phyloP scores from a whole-genome alignment of 2,113 vertebrate species.

The Azemiops feae region DNA sequence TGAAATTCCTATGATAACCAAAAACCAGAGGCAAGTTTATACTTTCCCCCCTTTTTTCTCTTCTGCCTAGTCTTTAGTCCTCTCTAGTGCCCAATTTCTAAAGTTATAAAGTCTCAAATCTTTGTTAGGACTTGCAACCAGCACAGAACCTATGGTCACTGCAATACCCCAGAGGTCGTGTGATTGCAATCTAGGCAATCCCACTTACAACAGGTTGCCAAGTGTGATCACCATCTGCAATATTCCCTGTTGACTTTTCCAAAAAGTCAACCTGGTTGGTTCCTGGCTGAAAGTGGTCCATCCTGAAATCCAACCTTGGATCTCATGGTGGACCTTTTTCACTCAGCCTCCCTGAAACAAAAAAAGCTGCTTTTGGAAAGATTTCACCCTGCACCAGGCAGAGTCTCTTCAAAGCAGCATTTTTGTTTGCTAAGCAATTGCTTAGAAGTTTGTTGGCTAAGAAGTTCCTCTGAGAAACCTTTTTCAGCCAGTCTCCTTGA shows the following conservation, averaged over 20 bases:
- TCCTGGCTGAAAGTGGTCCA: background rate
- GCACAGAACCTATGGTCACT: background rate
- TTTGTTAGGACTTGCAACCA: background rate
- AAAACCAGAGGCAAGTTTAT: background rate
- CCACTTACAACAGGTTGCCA: too few species aligned
- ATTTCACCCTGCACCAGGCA: background rate
- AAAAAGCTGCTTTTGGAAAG: background rate
- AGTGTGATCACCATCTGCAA: background rate
- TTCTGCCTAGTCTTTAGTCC: background rate
- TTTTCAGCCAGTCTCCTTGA: background rate
- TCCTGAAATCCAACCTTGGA: background rate
- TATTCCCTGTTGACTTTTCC: background rate
- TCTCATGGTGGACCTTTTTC: too few species aligned
- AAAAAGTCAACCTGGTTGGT: background rate
- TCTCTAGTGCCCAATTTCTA: background rate
- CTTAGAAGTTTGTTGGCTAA: background rate
- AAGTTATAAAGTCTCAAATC: background rate
- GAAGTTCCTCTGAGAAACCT: too few species aligned
- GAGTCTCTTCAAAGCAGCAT: background rate
- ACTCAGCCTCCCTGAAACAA: background rate
- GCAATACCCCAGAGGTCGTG: background rate
- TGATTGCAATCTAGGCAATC: background rate
- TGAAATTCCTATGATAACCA: background rate
- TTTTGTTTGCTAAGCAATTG: background rate
- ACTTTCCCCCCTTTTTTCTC: background rate